Base-by-base conservation (phyloP, 2,113 vertebrate genomes). In the Tyto alba region DNA sequence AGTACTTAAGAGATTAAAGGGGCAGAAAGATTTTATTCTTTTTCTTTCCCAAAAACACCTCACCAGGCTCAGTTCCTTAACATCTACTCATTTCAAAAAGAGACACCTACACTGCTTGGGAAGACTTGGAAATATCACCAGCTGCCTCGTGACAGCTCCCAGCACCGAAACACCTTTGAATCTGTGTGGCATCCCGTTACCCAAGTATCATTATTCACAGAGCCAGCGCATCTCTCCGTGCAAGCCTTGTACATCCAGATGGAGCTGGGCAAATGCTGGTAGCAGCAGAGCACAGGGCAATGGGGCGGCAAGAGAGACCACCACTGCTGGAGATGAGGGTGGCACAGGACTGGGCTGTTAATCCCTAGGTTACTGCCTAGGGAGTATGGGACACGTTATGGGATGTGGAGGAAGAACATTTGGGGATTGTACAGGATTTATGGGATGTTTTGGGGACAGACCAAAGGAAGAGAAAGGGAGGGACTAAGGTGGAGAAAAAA, bases 171-270 rank as follows among this genome's bases (percentile, higher is more conserved):
- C 32, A 84, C 59, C 76, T 95, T 91, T 62, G 34, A 82, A 78
- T 63, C 56, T 18, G 10, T 32, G 64, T 19, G 57, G 60, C 52
- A 93, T 27, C 27, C 69, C 4, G 1, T 38, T 72, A 69, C 17
- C 43, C 66, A 91, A 84, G 73, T 38, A 82, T 32, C 53, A 21
- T 48, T 22, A 90, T 71, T 67, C n/a, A 78, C 52, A n/a, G 56
- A 72, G 48, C 30, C 27, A 63, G 43, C 0, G 0, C 38, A 60
- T 36, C 40, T 52, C n/a, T 53, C 38, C 2, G 1, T 41, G 34
- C 32, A 53, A 81, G 38, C 56, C 55, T 78, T 5, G 6, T 12
- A 64, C 1, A 12, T 43, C 36, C 68, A 63, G 47, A 50, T 4
- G 43, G 73, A 92, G 73, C 48, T 64, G 26, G 0, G 1, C 16